Conservation (phyloP, 2,797 vertebrate genomes). For the Molothrus ater region DNA sequence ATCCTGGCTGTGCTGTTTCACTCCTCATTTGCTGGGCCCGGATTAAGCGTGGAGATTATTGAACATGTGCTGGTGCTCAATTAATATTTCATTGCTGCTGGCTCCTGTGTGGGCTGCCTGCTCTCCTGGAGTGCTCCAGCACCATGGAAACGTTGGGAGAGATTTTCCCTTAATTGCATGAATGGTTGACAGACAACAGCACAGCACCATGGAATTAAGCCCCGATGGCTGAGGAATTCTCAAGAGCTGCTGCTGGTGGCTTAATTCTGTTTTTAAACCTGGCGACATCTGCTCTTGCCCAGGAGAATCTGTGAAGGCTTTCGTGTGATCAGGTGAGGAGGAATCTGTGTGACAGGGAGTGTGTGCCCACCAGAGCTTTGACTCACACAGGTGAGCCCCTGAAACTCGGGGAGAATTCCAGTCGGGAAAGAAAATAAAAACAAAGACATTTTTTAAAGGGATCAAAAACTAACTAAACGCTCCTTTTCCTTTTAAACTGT, state of each 20-base stretch:
- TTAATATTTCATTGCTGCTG: slow-evolving; percentile 75
- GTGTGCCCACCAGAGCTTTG: not conserved
- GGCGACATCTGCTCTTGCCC: not conserved
- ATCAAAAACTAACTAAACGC: not conserved
- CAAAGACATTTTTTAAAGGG: not conserved
- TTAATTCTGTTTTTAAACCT: slow-evolving; percentile 48
- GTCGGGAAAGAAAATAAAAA: not conserved
- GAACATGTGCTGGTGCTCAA: slow-evolving; percentile 60
- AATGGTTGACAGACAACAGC: slow-evolving; percentile 78
- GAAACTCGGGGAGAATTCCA: not conserved
- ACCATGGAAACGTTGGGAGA: slow-evolving; percentile 80
- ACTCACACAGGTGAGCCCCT: not conserved
- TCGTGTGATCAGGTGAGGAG: not conserved
- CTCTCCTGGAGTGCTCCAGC: slow-evolving; percentile 72
- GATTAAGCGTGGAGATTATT: slow-evolving; percentile 63
- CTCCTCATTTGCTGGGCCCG: slow-evolving; percentile 35
- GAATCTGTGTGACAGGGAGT: not conserved
- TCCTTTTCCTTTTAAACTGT: not conserved
- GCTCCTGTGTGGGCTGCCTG: slow-evolving; percentile 77
- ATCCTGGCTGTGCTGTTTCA: not conserved
- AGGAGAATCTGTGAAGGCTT: not conserved
- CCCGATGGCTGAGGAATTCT: slow-evolving; percentile 61
- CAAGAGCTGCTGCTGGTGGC: slow-evolving; percentile 37
- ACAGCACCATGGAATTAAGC: slow-evolving; percentile 67
- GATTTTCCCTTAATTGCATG: slow-evolving; percentile 74